Conservation (phyloP, 1,140 invertebrate species). For the Hyles euphorbiae region DNA sequence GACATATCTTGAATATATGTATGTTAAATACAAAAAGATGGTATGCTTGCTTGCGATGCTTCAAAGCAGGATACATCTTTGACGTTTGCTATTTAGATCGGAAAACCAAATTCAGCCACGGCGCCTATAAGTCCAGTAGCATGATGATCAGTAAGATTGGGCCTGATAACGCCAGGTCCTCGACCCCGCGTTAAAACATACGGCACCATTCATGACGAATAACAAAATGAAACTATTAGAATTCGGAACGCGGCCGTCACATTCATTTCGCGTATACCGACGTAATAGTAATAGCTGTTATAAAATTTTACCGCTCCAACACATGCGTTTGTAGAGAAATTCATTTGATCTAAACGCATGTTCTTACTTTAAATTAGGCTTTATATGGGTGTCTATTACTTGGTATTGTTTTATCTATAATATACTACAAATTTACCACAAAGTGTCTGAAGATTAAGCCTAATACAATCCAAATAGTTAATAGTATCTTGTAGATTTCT, state of each 20-base stretch:
- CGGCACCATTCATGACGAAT: slow-evolving; percentile 28
- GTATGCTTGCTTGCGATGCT: too few species aligned
- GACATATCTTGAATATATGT: too few species aligned
- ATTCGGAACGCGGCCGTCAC: slow-evolving; percentile 35
- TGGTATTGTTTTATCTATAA: too few species aligned
- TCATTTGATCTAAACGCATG: neutral
- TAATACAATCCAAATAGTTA: too few species aligned
- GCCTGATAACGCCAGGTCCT: slow-evolving; percentile 18
- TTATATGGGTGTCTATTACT: too few species aligned
- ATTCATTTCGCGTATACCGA: slow-evolving; percentile 30
- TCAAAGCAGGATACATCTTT: too few species aligned
- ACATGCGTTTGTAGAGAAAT: slow-evolving; percentile 22
- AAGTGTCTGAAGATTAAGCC: too few species aligned
- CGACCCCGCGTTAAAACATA: slow-evolving; percentile 25
- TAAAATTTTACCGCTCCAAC: slow-evolving; percentile 40
- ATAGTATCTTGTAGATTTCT: too few species aligned
- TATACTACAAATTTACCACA: too few species aligned
- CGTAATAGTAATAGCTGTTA: slow-evolving; percentile 33
- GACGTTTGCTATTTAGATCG: too few species aligned
- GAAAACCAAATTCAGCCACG: neutral
- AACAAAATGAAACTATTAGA: slow-evolving; percentile 51
- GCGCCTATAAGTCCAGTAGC: neutral
- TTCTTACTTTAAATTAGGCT: neutral
- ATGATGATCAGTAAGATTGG: slow-evolving; percentile 6
- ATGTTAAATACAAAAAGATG: too few species aligned